phyloP scores from a whole-genome alignment of 2,888 invertebrate genomes.

The Amphipoea oculea region DNA sequence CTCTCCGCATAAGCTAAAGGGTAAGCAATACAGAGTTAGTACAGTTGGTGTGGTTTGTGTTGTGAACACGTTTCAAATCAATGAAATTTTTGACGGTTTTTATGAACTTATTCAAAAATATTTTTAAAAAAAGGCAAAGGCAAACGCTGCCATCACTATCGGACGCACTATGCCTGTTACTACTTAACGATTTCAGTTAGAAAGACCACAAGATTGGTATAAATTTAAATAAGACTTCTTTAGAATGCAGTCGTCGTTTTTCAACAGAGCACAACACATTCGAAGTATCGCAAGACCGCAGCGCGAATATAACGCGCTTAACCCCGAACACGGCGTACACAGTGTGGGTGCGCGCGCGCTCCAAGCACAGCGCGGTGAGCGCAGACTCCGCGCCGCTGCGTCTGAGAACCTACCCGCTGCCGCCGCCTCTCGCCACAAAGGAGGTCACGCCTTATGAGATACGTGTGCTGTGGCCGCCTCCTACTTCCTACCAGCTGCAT shows the following conservation, averaged over 20 bases:
- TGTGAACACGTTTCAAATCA: neutral
- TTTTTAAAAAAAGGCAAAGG: neutral
- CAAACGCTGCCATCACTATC: neutral
- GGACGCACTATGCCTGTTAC: neutral
- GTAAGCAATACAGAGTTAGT: conserved; percentile 65
- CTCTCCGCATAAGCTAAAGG: conserved; percentile 84
- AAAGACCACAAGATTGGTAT: neutral
- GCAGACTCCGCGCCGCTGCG: conserved; percentile 91
- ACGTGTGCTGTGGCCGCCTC: conserved; percentile 92
- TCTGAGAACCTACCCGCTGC: conserved; percentile 93
- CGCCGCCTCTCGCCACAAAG: conserved; percentile 91
- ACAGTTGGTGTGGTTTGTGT: neutral
- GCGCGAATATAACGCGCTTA: conserved; percentile 90
- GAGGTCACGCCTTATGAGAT: conserved; percentile 87
- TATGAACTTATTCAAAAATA: neutral
- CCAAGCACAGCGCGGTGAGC: conserved; percentile 91
- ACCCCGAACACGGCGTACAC: conserved; percentile 92
- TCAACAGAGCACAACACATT: conserved; percentile 84
- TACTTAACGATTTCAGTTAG: neutral
- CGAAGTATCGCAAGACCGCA: conserved; percentile 82
- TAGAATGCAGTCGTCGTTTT: neutral
- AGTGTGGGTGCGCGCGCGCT: conserved; percentile 94
- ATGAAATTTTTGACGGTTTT: neutral
- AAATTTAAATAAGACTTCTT: neutral
- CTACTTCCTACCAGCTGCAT: conserved; percentile 75